Base-by-base conservation (phyloP, 2,888 invertebrate genomes). In the Amiota minor region DNA sequence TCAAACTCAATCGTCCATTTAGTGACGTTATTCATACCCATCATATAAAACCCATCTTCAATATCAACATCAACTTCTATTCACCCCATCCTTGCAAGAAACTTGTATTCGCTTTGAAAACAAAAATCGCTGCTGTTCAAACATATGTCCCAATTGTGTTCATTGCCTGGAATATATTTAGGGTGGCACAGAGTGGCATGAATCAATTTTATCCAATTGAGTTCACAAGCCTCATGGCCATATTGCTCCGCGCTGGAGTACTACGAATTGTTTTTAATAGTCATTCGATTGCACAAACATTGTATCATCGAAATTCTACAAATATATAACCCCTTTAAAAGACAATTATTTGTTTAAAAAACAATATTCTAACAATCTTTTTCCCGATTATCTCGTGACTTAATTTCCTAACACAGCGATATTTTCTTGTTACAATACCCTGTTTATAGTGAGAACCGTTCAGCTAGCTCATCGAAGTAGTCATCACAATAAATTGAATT, bases 71-170 rank as follows among this genome's bases (percentile, higher is more conserved):
- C 18, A 16, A 18, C 18, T 9, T 35, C 18, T 16, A 11, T 59
- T 4, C 56, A 16, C 16, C 56, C 56, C 56, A 18, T 18, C 56
- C 18, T 59, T 9, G 1, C 56, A 14, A 16, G 70, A 72, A 64
- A 71, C 6, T 3, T 35, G 72, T 72, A 70, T 69, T 73, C 70
- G 75, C 64, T 68, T 72, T 72, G 72, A 56, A 69, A 23, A 35
- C 56, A 55, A 56, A 76, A 74, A 69, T 73, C 74, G 72, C 74
- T 75, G 74, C 79, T 78, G 16, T 59, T 72, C 75, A 74, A 81
- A 79, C 84, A 86, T 87, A 86, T 86, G 86, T 85, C 80, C 75
- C 81, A 84, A 86, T 86, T 86, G 85, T 80, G 85, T 77, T 75
- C 84, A 83, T 78, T 77, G 73, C 71, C 77, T 56, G 45, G 56